Evolutionary conservation across 2,888 invertebrate species (phyloP).

Genomic region (Cryptocephalus primarius): DNA sequence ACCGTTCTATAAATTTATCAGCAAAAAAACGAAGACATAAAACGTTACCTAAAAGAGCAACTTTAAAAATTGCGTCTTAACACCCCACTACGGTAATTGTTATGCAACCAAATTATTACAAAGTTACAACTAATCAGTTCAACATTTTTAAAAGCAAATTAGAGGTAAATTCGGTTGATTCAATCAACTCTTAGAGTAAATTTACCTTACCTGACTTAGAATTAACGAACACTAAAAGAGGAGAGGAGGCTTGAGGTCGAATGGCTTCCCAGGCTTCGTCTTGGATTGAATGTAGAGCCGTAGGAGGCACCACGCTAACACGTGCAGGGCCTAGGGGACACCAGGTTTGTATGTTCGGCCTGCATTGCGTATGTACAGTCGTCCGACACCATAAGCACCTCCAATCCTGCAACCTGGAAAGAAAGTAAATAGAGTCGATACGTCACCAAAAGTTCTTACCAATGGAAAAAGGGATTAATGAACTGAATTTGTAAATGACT

Average conservation of each 20-base stretch:
- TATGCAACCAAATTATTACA: too few relatives aligned
- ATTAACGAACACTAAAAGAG: slow-evolving; percentile 93
- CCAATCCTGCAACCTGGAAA: slow-evolving; percentile 79
- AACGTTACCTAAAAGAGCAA: too few relatives aligned
- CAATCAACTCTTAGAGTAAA: neutral
- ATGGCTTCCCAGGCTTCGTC: slow-evolving; percentile 90
- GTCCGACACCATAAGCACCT: slow-evolving; percentile 93
- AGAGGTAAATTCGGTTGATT: neutral
- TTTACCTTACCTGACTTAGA: slow-evolving; percentile 66
- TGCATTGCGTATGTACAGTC: slow-evolving; percentile 85
- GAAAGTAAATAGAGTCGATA: slow-evolving; percentile 3
- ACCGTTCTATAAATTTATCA: too few relatives aligned
- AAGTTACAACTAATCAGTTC: too few relatives aligned
- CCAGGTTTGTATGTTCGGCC: slow-evolving; percentile 62
- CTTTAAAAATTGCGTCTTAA: too few relatives aligned
- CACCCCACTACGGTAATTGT: too few relatives aligned
- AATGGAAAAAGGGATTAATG: too few relatives aligned
- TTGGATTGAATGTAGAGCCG: slow-evolving; percentile 80
- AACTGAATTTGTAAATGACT: too few relatives aligned
- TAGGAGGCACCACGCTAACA: slow-evolving; percentile 90
- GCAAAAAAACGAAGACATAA: too few relatives aligned
- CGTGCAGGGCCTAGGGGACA: slow-evolving; percentile 84
- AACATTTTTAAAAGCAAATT: too few relatives aligned
- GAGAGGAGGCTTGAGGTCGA: slow-evolving; percentile 51
- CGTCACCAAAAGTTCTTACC: neutral